Base-by-base conservation (phyloP, 2,113 vertebrate genomes). In the Petrocephalus microphthalmus region DNA sequence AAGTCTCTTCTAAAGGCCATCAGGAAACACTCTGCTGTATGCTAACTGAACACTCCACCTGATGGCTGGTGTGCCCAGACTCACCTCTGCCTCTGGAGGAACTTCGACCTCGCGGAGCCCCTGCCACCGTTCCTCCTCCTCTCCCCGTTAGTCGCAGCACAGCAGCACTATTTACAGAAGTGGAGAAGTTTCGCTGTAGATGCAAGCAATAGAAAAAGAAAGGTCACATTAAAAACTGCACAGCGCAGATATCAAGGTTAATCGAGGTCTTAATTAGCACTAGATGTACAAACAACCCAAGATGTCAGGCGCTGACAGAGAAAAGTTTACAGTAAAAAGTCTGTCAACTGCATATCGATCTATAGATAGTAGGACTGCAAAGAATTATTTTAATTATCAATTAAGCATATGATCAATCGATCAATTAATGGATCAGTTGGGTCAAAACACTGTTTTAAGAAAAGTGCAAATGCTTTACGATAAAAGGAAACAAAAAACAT, bases 161-260 rank as follows among this genome's bases (percentile, higher is more conserved):
- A 90, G 97, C 98, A 49, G 97, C 95, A 95, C 98, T 99, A 96
- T 99, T 99, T 96, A 99, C 97, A 96, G 98, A 99, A 97, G 99
- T 97, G 85, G 98, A 99, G 96, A 99, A 99, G 95, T 99, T 99
- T 95, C 98, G 99, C 98, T 99, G 97, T 93, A 92, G 93, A 94
- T 83, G 93, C 71, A 89, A 53, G 86, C 47, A 89, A 19, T 13
- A 86, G 45, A 89, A 19, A 88, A 5, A 49, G 20, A 67, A 83
- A 19, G 17, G 5, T 22, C 29, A 74, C 49, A 7, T 25, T n/a
- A 64, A 8, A 49, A 64, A 17, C 87, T 45, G 11, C 71, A 33
- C 60, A 29, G 86, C 0, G 22, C 29, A 82, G 45, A 49, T 42
- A 71, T 22, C 33, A 87, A 13, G 60, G 22, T 13, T 88, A 33